Evolutionary conservation across 2,797 vertebrate species (phyloP).

Genomic region (Cossypha dichroa): DNA sequence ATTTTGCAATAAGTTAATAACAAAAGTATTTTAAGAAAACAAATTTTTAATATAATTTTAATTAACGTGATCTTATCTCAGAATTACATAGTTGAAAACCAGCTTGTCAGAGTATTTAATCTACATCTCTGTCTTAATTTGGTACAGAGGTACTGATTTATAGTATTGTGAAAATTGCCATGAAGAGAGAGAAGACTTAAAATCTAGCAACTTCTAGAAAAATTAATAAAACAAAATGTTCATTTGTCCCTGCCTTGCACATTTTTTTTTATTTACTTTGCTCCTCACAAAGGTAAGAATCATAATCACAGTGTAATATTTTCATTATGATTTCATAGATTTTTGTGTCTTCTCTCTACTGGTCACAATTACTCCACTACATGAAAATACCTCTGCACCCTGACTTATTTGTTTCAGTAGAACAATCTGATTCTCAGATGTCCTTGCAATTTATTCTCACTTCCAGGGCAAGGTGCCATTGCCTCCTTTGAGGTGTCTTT

Average conservation of each 20-base stretch:
- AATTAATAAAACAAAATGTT: not conserved
- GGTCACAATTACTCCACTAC: not conserved
- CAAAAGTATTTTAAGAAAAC: not conserved
- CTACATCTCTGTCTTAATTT: not conserved
- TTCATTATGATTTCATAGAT: not conserved
- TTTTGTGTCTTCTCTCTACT: not conserved
- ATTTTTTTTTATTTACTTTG: not conserved
- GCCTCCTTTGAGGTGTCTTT: not conserved
- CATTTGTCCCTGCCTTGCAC: not conserved
- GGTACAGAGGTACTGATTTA: not conserved
- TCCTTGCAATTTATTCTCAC: not conserved
- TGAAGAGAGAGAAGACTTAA: not conserved
- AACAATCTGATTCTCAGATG: not conserved
- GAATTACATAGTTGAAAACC: not conserved
- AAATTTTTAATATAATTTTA: not conserved
- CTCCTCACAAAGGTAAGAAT: not conserved
- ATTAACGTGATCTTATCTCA: not conserved
- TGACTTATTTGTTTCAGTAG: not conserved
- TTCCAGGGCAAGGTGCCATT: not conserved
- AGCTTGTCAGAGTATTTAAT: not conserved
- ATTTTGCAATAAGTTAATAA: not conserved
- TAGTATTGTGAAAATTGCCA: not conserved
- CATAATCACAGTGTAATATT: not conserved
- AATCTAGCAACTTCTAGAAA: not conserved
- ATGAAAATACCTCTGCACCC: not conserved